phyloP scores from a whole-genome alignment of 2,113 vertebrate species.

The Ameiurus melas region DNA sequence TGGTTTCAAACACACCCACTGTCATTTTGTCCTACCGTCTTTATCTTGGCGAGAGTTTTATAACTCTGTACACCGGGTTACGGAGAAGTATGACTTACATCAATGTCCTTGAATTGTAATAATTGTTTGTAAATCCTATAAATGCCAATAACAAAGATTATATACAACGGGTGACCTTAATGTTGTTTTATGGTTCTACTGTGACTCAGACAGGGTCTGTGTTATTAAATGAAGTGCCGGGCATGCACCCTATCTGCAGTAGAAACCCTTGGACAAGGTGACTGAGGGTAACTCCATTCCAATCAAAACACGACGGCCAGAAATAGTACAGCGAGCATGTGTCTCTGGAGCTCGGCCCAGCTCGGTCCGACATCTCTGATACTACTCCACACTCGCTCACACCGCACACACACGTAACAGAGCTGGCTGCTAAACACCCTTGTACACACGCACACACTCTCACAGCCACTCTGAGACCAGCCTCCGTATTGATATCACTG shows the following conservation, averaged over 20 bases:
- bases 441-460: conserved; percentile 17
- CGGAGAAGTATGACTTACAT: not conserved
- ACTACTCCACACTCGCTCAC: conserved; percentile 30
- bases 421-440: not conserved
- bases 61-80: not conserved
- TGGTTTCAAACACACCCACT: not conserved
- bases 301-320: conserved; percentile 40
- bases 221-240: conserved; percentile 11
- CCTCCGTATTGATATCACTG: not conserved
- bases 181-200: not conserved
- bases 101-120: not conserved
- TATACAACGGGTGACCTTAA: not conserved
- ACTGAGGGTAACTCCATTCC: conserved; percentile 30
- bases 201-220: not conserved
- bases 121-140: not conserved
- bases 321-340: conserved; percentile 48
- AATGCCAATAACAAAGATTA: not conserved
- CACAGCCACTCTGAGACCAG: conserved; percentile 5
- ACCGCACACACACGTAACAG: conserved; percentile 20
- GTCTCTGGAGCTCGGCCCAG: conserved; percentile 46
- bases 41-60: not conserved
- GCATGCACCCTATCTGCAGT: conserved; percentile 12
- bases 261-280: conserved; percentile 48
- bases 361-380: conserved; percentile 28
- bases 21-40: not conserved